A percentile compares a stretch with the other conserved stretches of the same genome.
These are phyloP conservation scores for Bungarus multicinctus DNA, from an alignment of 2,113 vertebrate genomes.

Conservation along the genomic window DNA sequence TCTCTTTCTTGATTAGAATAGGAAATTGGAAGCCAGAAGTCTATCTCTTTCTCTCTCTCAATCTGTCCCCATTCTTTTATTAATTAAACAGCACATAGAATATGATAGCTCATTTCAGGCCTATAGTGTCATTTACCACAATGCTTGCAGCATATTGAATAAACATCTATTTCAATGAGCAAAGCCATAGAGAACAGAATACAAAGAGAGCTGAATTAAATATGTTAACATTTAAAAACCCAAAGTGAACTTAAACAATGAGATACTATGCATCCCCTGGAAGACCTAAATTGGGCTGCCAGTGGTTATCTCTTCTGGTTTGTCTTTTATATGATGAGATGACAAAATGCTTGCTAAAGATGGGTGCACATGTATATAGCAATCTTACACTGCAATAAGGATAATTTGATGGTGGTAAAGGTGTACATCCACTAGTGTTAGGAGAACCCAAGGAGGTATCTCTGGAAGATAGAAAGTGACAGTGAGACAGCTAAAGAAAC, in stretches of 20 bases:
- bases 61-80: background rate
- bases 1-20: background rate
- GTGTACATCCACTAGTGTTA: background rate
- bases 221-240: slow-evolving; percentile 6
- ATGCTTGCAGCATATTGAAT: background rate
- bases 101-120: slow-evolving; percentile 16
- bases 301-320: background rate
- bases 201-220: background rate
- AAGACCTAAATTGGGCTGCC: background rate
- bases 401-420: background rate
- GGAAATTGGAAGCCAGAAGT: background rate
- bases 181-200: background rate
- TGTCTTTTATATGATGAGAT: background rate
- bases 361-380: background rate
- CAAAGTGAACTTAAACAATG: background rate
- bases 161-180: background rate
- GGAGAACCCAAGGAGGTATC: background rate
- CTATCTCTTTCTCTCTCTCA: background rate
- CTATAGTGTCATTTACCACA: slow-evolving; percentile 7
- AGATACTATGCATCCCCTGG: slow-evolving; percentile 8
- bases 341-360: background rate
- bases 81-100: slow-evolving; percentile 22
- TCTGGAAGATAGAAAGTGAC: background rate
- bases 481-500: background rate
- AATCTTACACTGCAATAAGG: background rate